phyloP scores from a whole-genome alignment of 2,888 invertebrate species.

The Caenorhabditis japonica region DNA sequence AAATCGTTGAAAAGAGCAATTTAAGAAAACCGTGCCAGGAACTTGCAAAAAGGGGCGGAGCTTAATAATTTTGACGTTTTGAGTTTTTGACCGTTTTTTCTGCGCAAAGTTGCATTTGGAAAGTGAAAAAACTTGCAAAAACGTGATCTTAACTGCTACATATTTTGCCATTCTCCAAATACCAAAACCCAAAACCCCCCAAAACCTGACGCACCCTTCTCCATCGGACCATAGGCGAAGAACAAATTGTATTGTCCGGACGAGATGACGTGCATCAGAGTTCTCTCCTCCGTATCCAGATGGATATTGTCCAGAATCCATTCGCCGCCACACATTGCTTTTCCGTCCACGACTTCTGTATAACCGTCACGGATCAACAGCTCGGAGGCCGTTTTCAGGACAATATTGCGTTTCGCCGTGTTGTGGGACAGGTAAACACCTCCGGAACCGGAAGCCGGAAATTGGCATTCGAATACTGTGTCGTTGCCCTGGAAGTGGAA shows the following conservation, averaged over 20 bases:
- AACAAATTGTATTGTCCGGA: conserved; percentile 55
- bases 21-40: too few relatives aligned
- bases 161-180: neutral
- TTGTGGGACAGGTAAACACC: conserved; percentile 58
- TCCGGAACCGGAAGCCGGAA: conserved; percentile 40
- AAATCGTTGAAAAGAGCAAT: too few relatives aligned
- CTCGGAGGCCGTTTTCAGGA: conserved; percentile 52
- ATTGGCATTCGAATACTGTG: conserved; percentile 78
- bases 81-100: too few relatives aligned
- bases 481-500: conserved; percentile 78
- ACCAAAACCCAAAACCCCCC: neutral
- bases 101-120: too few relatives aligned
- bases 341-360: conserved; percentile 52
- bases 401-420: conserved; percentile 49
- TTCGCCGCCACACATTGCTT: conserved; percentile 57
- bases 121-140: too few relatives aligned
- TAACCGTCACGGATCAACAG: conserved; percentile 58
- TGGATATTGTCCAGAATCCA: conserved; percentile 59
- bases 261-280: conserved; percentile 56
- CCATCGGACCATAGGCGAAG: conserved; percentile 54
- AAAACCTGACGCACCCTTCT: too few relatives aligned
- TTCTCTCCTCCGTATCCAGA: conserved; percentile 45
- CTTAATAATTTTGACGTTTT: too few relatives aligned
- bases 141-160: too few relatives aligned
- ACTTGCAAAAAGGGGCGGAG: too few relatives aligned